A percentile compares a stretch with the other conserved stretches of the same genome.
Conservation (phyloP, 2,113 vertebrate genomes). For the Passer montanus region DNA sequence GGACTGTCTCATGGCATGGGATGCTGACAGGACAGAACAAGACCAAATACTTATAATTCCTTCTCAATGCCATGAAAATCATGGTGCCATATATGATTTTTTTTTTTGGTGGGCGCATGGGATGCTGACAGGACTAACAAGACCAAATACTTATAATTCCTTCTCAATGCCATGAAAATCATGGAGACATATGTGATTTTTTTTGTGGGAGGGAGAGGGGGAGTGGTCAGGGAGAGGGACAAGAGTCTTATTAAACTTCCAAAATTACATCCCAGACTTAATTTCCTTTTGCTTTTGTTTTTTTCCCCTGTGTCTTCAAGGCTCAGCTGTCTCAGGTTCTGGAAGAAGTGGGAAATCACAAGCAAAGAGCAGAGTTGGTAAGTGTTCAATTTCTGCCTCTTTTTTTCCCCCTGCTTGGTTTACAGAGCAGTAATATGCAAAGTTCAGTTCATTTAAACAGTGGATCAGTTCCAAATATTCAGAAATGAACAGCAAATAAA, state of each 20-base stretch:
- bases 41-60: accelerated
- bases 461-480: not conserved
- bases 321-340: constrained; percentile 85
- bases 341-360: constrained; percentile 85
- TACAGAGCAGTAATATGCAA: not conserved
- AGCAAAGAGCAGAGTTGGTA: constrained; percentile 88
- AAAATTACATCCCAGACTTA: not conserved
- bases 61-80: not conserved
- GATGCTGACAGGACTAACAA: not conserved
- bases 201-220: accelerated
- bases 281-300: not conserved
- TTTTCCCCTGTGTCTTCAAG: constrained; percentile 62
- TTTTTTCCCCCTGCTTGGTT: not conserved
- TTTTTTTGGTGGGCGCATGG: too few species aligned
- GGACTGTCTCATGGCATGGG: not conserved
- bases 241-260: not conserved
- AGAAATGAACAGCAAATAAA: not conserved
- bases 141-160: accelerated
- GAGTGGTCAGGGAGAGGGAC: accelerated
- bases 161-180: not conserved
- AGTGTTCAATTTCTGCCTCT: constrained; percentile 35
- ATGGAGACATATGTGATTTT: not conserved
- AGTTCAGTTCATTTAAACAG: not conserved
- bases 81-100: not conserved
- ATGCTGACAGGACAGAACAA: not conserved